Evolutionary conservation across 1,140 invertebrate genomes (phyloP), one percentile per base, ranked within the genome.

Genomic region (Ephestia elutella): DNA sequence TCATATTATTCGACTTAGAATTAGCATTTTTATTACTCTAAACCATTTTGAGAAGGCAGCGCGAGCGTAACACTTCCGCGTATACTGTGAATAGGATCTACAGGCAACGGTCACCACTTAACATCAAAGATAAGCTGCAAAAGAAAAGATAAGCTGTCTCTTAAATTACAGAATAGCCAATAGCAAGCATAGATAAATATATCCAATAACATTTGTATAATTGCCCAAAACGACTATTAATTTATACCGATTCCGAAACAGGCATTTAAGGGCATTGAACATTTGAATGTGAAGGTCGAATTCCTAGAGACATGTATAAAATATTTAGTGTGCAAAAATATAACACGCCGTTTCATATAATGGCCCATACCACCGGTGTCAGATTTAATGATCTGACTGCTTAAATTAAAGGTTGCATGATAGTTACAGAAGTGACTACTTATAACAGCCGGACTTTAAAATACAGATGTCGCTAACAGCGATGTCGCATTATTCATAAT

Each of bases 201-300:
- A 11, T 25, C 9, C 19, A 53, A 53, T 20, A 44, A n/a, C 38
- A 44, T 44, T 15, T 44, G 38, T 44, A 15, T 44, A 44, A 44
- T 44, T 44, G 38, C 13, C 7, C 38, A 15, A 9, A 53, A 21
- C 50, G 10, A n/a, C 50, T 2, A 25, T 25, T 53, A 53, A 53
- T 53, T 53, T 25, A 49, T 57, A 17, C 54, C 25, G 21, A 57
- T 13, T 49, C 19, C 19, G 15, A 57, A 69, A 64, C 68, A 70
- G 68, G 68, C 67, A 70, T 70, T 44, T 67, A 70, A 78, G 73
- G 74, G 78, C 75, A 78, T 77, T 65, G 74, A 73, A 73, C 74
- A 75, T 54, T 64, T 54, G 51, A 56, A 59, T 73, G 68, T 73
- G 73, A 80, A 74, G 75, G 75, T 53, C 50, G 50, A 53, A 28